These are phyloP conservation scores for Cossypha heuglini DNA, from an alignment of 2,797 vertebrate species.

Conservation along the genomic window DNA sequence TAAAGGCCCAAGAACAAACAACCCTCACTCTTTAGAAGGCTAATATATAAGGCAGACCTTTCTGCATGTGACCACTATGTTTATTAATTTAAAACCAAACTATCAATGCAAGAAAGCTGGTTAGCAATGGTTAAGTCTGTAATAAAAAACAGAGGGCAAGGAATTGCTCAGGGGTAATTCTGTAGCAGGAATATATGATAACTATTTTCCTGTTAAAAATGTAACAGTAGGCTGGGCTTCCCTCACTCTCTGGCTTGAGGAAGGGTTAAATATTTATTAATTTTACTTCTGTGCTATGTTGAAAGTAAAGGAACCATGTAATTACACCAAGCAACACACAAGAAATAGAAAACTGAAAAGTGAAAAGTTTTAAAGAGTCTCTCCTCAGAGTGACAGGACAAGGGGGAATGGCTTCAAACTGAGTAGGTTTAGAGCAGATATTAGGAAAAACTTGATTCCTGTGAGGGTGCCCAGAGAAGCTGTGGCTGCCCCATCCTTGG, in stretches of 20 bases:
- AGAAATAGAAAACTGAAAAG: not conserved
- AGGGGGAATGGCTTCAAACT: not conserved
- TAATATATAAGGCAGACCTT: slow-evolving; percentile 54
- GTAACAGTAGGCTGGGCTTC: slow-evolving; percentile 24
- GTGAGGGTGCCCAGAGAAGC: not conserved
- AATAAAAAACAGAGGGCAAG: slow-evolving; percentile 59
- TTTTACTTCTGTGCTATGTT: not conserved
- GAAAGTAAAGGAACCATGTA: not conserved
- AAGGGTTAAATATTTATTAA: slow-evolving; percentile 48
- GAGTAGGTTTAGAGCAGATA: not conserved
- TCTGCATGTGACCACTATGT: slow-evolving; percentile 57
- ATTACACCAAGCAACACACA: not conserved
- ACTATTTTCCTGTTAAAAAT: slow-evolving; percentile 41
- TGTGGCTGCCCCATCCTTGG: not conserved
- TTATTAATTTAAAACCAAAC: slow-evolving; percentile 68
- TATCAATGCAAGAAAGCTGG: slow-evolving; percentile 54
- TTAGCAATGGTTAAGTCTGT: slow-evolving; percentile 50
- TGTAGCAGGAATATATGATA: slow-evolving; percentile 13
- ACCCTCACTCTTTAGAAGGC: slow-evolving; percentile 46
- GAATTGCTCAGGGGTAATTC: not conserved
- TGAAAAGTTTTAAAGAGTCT: not conserved
- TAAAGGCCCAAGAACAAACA: not conserved
- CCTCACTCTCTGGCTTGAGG: not conserved
- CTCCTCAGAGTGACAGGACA: not conserved
- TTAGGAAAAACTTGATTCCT: not conserved